These are phyloP conservation scores for Enteromius thamalakanensis DNA, from an alignment of 2,797 vertebrate genomes.

Conservation along the genomic window DNA sequence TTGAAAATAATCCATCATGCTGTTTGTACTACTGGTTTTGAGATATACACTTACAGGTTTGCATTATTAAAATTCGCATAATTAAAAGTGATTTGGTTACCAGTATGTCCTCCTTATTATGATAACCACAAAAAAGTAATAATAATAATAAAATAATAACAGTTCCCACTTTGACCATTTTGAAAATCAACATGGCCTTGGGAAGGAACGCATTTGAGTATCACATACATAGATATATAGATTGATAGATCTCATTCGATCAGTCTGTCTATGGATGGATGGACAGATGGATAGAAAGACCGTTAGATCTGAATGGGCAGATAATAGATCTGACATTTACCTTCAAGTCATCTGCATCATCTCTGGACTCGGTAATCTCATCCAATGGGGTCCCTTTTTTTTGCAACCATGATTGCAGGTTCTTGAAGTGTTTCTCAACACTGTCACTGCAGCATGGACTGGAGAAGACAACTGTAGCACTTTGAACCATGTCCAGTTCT, in stretches of 20 bases:
- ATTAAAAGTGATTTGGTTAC: too few relatives aligned
- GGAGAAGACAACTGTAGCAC: constrained; percentile 25
- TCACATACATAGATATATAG: too few relatives aligned
- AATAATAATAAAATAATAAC: not conserved
- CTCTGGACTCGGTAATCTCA: not conserved
- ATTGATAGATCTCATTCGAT: too few relatives aligned
- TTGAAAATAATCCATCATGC: too few relatives aligned
- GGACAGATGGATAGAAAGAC: too few relatives aligned
- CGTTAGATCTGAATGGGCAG: too few relatives aligned
- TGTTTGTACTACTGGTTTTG: too few relatives aligned
- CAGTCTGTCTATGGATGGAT: too few relatives aligned
- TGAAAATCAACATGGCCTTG: not conserved
- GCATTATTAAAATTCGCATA: too few relatives aligned
- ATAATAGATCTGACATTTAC: not conserved
- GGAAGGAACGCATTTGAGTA: not conserved
- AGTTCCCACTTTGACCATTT: not conserved
- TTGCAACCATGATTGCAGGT: not conserved
- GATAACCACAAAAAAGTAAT: not conserved
- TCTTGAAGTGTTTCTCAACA: constrained; percentile 38
- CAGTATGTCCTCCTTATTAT: too few relatives aligned
- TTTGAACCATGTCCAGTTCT: constrained; percentile 34
- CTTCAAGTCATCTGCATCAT: not conserved
- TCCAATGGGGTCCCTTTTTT: not conserved
- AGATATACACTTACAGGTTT: too few relatives aligned
- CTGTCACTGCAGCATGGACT: constrained; percentile 20